Evolutionary conservation across 1,140 invertebrate species (phyloP).

Genomic region (Temnothorax longispinosus): DNA sequence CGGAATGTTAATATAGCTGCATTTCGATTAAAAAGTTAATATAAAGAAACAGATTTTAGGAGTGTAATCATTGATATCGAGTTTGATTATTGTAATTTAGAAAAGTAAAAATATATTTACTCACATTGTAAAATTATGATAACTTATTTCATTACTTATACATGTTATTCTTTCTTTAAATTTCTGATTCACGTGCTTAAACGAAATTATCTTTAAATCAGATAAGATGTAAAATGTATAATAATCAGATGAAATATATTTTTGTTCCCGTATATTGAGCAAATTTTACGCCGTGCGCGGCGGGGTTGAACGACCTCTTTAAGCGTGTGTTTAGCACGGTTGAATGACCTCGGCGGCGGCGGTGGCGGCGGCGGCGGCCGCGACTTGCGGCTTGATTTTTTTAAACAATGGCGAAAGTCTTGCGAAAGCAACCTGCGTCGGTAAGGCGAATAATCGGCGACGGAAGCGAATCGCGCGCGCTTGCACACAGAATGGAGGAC

Average conservation of each 20-base stretch:
- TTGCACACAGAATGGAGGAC: slow-evolving; percentile 18
- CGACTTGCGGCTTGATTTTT: slow-evolving; percentile 70
- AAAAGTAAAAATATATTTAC: background rate
- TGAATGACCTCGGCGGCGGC: slow-evolving; percentile 67
- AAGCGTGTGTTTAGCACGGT: slow-evolving; percentile 65
- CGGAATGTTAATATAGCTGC: too few species aligned
- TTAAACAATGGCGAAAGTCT: slow-evolving; percentile 85
- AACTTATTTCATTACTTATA: background rate
- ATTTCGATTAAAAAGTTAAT: background rate
- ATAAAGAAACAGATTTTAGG: background rate
- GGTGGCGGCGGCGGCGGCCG: slow-evolving; percentile 13
- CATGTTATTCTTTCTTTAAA: background rate
- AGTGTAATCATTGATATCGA: background rate
- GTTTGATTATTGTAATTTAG: background rate
- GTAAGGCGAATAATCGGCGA: slow-evolving; percentile 61
- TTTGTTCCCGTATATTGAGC: slow-evolving; percentile 17
- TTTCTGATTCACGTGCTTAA: background rate
- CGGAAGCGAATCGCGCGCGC: slow-evolving; percentile 50
- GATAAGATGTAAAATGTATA: background rate
- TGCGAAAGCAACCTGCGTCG: slow-evolving; percentile 78
- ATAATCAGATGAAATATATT: slow-evolving; percentile 6
- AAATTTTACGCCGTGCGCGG: slow-evolving; percentile 17
- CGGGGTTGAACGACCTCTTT: slow-evolving; percentile 66
- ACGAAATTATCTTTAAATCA: background rate
- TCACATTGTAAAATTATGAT: background rate